Evolutionary conservation across 2,888 invertebrate species (phyloP), one percentile per base, ranked within the genome.

Genomic region (Alcis repandata): DNA sequence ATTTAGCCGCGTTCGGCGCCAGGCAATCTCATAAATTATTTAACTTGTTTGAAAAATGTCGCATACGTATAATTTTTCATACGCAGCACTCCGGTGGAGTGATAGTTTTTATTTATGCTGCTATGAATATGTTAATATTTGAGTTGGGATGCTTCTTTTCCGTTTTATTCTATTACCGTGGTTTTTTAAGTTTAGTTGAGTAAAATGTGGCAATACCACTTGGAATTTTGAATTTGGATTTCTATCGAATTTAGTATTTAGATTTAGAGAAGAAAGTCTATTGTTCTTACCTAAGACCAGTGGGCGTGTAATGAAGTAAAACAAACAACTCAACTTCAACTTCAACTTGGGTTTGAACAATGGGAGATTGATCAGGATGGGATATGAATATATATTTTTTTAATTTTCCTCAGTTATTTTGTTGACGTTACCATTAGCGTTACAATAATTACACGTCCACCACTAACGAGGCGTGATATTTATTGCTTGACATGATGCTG

Each of bases 371-470:
- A 27, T 27, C 3, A 27, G 27, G 27, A 27, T 27, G 27, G 6
- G 2, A 27, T 4, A 6, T 27, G 27, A 27, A n/a, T n/a, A n/a
- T n/a, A n/a, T n/a, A n/a, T n/a, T n/a, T n/a, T n/a, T n/a, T n/a
- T n/a, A n/a, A n/a, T n/a, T n/a, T n/a, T n/a, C n/a, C n/a, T n/a
- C n/a, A 27, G 3, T 6, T 22, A 19, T 27, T 2, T 10, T 76
- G 71, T 72, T 60, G 62, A 70, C 79, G 58, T 27, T 77, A 76
- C 76, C 54, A 67, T 72, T 71, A n/a, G n/a, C n/a, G 19, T 19
- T 13, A 74, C 67, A 36, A 61, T 79, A 79, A 79, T 79, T 71
- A 78, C 70, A 74, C 67, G 79, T 78, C 76, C 73, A 71, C 54
- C 61, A 69, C 71, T 77, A 78, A 79, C 78, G 75, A 79, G 75